Base-by-base conservation (phyloP, 2,888 invertebrate genomes). In the Rhagonycha lutea region DNA sequence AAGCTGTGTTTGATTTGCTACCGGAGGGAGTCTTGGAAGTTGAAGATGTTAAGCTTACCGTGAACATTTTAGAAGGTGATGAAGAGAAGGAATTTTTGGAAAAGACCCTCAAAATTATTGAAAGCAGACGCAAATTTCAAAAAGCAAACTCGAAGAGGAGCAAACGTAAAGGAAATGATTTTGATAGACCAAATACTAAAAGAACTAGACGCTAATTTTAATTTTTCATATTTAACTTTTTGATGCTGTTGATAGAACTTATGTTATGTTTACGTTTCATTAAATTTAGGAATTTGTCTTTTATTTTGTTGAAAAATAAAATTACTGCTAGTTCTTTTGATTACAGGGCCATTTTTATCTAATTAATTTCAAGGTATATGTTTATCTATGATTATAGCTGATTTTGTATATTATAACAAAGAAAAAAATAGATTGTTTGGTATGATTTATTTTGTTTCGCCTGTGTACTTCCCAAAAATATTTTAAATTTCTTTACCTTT, bases 81-180 rank as follows among this genome's bases (percentile, higher is more conserved):
- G 95, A 94, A 83, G 95, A 95, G 83, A 91, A 91, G 14, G 88
- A 89, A 14, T 93, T 92, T 83, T 86, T 94, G 72, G 89, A 90
- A 72, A 93, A 92, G 83, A 92, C 92, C 24, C 86, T 91, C 0
- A 91, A 92, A 78, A 90, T 91, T 80, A 91, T 93, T 10, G 84
- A 84, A 70, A 86, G 89, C 65, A 90, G 91, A 80, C 82, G 89
- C 87, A 83, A 91, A 10, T 9, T 18, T 78, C 87, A 87, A 70
- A 89, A 87, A 81, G 86, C 83, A 67, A 82, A 82, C n/a, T 86
- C 83, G 32, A 80, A 80, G 69, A 80, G 74, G 26, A 80, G 82
- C 72, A 87, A 87, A 79, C 83, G 87, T 47, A 86, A 84, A 74
- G 87, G 87, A 4, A 84, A 32, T 24, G 29, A 86, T 70, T 86